These are phyloP conservation scores for Archips crataeganus DNA, from an alignment of 2,888 invertebrate genomes.

Conservation along the genomic window DNA sequence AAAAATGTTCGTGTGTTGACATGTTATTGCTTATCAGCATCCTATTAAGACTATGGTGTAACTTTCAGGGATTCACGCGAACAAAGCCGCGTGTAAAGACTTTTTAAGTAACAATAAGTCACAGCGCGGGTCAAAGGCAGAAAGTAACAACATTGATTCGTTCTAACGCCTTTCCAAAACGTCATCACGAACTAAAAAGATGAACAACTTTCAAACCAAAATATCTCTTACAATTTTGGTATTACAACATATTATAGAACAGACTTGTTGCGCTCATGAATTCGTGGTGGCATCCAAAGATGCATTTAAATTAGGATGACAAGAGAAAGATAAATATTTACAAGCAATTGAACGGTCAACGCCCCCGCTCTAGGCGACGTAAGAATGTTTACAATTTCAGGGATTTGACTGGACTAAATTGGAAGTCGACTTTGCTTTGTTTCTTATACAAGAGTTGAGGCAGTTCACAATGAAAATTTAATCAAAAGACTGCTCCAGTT, in stretches of 20 bases:
- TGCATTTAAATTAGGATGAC: constrained; percentile 35
- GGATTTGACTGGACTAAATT: background rate
- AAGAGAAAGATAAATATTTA: constrained; percentile 29
- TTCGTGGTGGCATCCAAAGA: constrained; percentile 15
- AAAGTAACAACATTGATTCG: background rate
- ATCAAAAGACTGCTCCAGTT: background rate
- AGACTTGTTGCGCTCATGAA: background rate
- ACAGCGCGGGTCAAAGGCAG: background rate
- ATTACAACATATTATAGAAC: background rate
- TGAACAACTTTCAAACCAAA: background rate
- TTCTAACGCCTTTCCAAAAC: background rate
- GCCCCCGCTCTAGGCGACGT: constrained; percentile 10
- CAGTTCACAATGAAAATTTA: background rate
- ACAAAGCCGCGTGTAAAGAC: no score
- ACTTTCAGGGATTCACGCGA: no score
- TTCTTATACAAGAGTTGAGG: no score
- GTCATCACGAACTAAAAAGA: background rate
- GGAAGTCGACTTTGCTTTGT: constrained; percentile 2
- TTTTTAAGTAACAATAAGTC: no score
- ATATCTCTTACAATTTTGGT: background rate
- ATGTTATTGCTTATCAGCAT: no score
- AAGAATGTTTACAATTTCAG: constrained; percentile 20
- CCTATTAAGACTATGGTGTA: no score
- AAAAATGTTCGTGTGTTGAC: no score
- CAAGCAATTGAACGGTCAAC: constrained; percentile 24